Conservation (phyloP, 1,140 invertebrate genomes). For the Hylaeus volcanicus region DNA sequence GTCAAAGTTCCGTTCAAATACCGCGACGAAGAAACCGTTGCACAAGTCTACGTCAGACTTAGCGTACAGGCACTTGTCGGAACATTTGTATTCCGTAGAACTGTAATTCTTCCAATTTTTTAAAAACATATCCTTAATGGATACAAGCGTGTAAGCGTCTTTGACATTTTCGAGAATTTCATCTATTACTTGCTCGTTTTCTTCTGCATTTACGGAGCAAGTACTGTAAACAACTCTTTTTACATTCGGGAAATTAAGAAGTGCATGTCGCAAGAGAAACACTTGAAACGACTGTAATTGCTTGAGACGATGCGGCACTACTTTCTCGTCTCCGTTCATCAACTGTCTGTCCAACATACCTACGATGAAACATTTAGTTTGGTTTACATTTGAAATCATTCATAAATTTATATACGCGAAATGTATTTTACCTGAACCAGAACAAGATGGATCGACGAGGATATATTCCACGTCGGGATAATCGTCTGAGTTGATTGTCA, state of each 20-base stretch:
- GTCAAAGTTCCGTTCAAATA: slow-evolving; percentile 86
- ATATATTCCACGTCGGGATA: slow-evolving; percentile 92
- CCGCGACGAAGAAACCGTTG: slow-evolving; percentile 96
- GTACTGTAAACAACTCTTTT: slow-evolving; percentile 96
- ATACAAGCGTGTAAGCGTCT: slow-evolving; percentile 84
- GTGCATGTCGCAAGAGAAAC: slow-evolving; percentile 91
- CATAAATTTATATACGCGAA: neutral
- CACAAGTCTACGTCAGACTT: slow-evolving; percentile 88
- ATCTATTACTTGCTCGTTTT: slow-evolving; percentile 95
- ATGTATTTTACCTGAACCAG: slow-evolving; percentile 90
- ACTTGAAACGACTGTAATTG: slow-evolving; percentile 91
- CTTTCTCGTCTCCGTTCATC: slow-evolving; percentile 67
- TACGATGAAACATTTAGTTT: slow-evolving; percentile 53
- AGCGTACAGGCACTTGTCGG: slow-evolving; percentile 89
- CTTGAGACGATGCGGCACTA: slow-evolving; percentile 81
- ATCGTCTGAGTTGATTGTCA: slow-evolving; percentile 83
- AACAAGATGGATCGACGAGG: slow-evolving; percentile 97
- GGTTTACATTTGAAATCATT: neutral
- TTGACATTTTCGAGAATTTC: slow-evolving; percentile 82
- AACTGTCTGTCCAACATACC: slow-evolving; percentile 83
- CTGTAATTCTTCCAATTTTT: slow-evolving; percentile 86
- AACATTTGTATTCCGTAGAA: slow-evolving; percentile 83
- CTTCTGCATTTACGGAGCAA: slow-evolving; percentile 93
- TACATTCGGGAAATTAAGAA: slow-evolving; percentile 90
- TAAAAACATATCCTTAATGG: slow-evolving; percentile 82